A percentile compares a stretch with the other conserved stretches of the same genome.
Evolutionary conservation across 2,113 vertebrate genomes (phyloP).

Genomic region (Heliornis fulica): DNA sequence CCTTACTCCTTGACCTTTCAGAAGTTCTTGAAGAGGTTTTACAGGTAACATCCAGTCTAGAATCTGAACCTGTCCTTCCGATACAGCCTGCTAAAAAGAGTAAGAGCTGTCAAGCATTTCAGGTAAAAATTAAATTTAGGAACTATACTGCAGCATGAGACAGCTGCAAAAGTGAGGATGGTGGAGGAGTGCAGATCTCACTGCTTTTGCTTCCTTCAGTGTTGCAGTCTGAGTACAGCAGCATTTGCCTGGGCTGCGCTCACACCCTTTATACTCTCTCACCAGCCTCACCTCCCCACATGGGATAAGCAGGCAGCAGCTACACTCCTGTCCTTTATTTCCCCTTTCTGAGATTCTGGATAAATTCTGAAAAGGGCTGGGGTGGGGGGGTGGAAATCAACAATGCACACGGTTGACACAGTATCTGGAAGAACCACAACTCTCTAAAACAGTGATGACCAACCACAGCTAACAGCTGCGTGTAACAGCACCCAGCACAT

Average conservation of each 20-base stretch:
- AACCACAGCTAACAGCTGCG: not conserved
- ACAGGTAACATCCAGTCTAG: constrained; percentile 65
- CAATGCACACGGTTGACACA: not conserved
- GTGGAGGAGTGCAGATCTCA: not conserved
- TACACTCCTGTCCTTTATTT: not conserved
- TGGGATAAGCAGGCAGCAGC: not conserved
- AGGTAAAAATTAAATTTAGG: not conserved
- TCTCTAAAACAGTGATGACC: not conserved
- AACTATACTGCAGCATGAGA: not conserved
- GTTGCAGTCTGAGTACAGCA: not conserved
- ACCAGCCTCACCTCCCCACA: not conserved
- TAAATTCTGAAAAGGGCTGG: not conserved
- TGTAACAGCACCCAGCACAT: not conserved
- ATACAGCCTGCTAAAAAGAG: constrained; percentile 41
- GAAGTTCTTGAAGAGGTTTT: constrained; percentile 68
- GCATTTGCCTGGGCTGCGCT: not conserved
- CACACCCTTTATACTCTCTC: not conserved
- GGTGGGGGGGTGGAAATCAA: not conserved
- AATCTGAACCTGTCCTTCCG: constrained; percentile 78
- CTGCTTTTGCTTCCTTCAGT: not conserved
- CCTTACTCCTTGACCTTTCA: constrained; percentile 66
- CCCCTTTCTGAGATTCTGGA: not conserved
- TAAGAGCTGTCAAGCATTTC: not conserved
- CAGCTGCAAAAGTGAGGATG: not conserved
- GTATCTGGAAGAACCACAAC: not conserved